Evolutionary conservation across 2,113 vertebrate species (phyloP).

Genomic region (Dasyurus viverrinus): DNA sequence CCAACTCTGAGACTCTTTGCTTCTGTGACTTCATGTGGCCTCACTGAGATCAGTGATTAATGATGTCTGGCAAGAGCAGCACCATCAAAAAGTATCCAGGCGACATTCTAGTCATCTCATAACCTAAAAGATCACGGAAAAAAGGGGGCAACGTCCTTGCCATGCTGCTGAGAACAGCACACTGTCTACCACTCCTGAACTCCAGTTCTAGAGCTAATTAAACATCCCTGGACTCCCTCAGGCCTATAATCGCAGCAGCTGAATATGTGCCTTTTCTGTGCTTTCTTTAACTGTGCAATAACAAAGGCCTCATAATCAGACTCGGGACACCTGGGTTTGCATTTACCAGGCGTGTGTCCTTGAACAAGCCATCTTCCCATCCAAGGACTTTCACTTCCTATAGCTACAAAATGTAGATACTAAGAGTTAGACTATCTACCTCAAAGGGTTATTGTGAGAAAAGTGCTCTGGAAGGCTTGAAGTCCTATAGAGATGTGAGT

Average conservation of each 20-base stretch:
- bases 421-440: background rate
- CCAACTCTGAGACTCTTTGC: background rate
- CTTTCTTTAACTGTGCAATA: background rate
- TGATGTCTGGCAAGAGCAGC: background rate
- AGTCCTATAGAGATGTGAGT: background rate
- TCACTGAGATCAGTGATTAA: background rate
- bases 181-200: background rate
- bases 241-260: conserved; percentile 1
- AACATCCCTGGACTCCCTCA: background rate
- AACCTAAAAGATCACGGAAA: background rate
- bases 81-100: background rate
- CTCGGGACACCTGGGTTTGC: background rate
- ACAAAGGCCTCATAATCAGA: background rate
- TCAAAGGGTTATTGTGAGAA: background rate
- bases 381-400: background rate
- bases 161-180: conserved; percentile 16
- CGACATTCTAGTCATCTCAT: background rate
- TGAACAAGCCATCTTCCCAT: background rate
- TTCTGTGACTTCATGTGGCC: background rate
- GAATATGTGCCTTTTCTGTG: background rate
- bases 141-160: background rate
- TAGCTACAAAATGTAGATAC: background rate
- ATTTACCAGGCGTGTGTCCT: background rate
- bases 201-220: conserved; percentile 26
- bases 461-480: background rate